Evolutionary conservation across 1,140 invertebrate genomes (phyloP), one percentile per base, ranked within the genome.

Genomic region (Streblospio benedicti): DNA sequence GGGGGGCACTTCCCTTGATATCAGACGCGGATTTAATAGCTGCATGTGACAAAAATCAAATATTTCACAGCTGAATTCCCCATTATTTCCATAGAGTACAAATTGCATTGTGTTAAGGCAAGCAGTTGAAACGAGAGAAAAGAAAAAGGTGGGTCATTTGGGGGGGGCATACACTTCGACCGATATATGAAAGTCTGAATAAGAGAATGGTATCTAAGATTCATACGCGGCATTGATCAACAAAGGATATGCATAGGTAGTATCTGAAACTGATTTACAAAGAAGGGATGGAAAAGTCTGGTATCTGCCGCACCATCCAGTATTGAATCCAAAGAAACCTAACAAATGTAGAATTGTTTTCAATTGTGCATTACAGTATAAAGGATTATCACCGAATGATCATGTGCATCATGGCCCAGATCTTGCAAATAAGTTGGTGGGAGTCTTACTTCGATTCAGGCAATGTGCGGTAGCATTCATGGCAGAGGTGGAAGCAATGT

Each of bases 401-500:
- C 16, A 60, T 16, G 35, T 70, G 9, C 32, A 71, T 2, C 50
- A 61, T 12, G 69, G n/a, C n/a, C n/a, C n/a, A n/a, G n/a, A n/a
- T n/a, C n/a, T n/a, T n/a, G n/a, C n/a, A n/a, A n/a, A n/a, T n/a
- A n/a, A n/a, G n/a, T n/a, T n/a, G n/a, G n/a, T n/a, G n/a, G n/a
- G n/a, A n/a, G n/a, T n/a, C n/a, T n/a, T n/a, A n/a, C n/a, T n/a
- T n/a, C n/a, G n/a, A n/a, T n/a, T n/a, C n/a, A n/a, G n/a, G n/a
- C n/a, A n/a, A n/a, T 71, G 0, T 12, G 50, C 12, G 3, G 57
- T 71, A 4, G 69, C 67, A 2, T 38, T 75, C 12, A 58, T 51
- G 5, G 66, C 62, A 2, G 68, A 73, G 56, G 66, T 73, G 2
- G 60, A 66, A 35, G n/a, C 27, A 0, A 73, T 73, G 71, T 72